Evolutionary conservation across 2,113 vertebrate genomes (phyloP), one percentile per base, ranked within the genome.

Genomic region (Pluvialis apricaria): DNA sequence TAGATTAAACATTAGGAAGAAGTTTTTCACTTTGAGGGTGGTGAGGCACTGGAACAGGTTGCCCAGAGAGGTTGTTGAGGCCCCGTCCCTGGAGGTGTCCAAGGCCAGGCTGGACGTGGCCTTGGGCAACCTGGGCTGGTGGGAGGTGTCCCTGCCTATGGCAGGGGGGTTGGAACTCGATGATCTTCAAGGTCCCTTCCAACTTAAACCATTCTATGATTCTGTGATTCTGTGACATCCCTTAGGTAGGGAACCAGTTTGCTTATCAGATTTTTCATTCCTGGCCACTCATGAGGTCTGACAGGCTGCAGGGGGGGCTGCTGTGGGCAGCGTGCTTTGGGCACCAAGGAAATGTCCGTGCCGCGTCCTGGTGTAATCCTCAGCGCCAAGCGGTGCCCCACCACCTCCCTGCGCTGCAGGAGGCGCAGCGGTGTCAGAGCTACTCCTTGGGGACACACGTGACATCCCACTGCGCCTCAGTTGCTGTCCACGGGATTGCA

Each of bases 341-440:
- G 69, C 47, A 1, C 32, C 2, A 10, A 51, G 61, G 40, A 31
- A 6, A 24, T 2, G 21, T 31, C 26, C 10, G 19, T 10, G 69
- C 25, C 4, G 1, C 3, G 2, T 73, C 88, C 68, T 15, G 32
- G 5, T 25, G 34, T 32, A 6, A 71, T 5, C 87, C 86, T 47
- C 13, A 4, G 40, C 0, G 5, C 58, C 12, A 10, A 26, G 34
- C 3, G 2, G 51, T 5, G 29, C 36, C 36, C 2, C 2, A 21
- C 60, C 66, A 29, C 80, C 47, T 72, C 36, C 69, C 64, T 68
- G 70, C 42, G 21, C 54, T 4, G 1, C 3, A 2, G 22, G 55
- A 64, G 1, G 3, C 82, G 13, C n/a, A 36, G 61, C n/a, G 26
- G 49, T 0, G 0, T 24, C 66, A 1, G 1, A 34, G 51, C 76